Base-by-base conservation (phyloP, 2,888 invertebrate genomes). In the Tridacna gigas region DNA sequence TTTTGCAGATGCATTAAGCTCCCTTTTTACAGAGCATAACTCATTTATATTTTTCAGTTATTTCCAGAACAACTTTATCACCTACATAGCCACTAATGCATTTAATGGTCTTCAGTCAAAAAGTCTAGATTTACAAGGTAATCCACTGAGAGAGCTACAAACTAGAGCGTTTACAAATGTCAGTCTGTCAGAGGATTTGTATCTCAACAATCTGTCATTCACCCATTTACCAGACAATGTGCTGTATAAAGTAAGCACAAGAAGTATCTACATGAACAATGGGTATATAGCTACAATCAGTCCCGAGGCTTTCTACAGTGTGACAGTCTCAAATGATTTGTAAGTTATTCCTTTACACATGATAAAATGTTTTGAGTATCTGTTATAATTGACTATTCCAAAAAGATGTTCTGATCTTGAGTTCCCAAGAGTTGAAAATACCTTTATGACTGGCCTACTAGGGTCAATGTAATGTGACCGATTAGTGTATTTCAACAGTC, bases 281-380 rank as follows among this genome's bases (percentile, higher is more conserved):
- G 85, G 85, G 12, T 65, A 25, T 0, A 67, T 87, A 3, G 51
- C 71, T 0, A 83, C 76, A 1, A 69, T 85, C 3, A 77, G 83
- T 22, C 22, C 56, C 0, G 77, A 85, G 60, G 84, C 87, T 1
- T 85, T 87, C 61, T 83, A 82, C 28, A 65, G 82, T 80, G 87
- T 87, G 5, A 78, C 77, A 18, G 77, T 80, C 7, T 77, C 81
- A 37, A 45, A 82, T 67, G 51, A 79, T 48, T 56, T 87, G 87
- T 87, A 77, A 87, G 87, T 81, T 20, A 13, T 5, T 18, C 15
- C 45, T 45, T 4, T 37, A 37, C 2, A 37, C 37, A 37, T 37
- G 7, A 37, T 37, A 37, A 4, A 37, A 4, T 37, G 7, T 37
- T 37, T 7, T 7, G 7, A 4, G 37, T 37, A 37, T 7, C 37